Base-by-base conservation (phyloP, 2,888 invertebrate genomes). In the Capitulum mitella region DNA sequence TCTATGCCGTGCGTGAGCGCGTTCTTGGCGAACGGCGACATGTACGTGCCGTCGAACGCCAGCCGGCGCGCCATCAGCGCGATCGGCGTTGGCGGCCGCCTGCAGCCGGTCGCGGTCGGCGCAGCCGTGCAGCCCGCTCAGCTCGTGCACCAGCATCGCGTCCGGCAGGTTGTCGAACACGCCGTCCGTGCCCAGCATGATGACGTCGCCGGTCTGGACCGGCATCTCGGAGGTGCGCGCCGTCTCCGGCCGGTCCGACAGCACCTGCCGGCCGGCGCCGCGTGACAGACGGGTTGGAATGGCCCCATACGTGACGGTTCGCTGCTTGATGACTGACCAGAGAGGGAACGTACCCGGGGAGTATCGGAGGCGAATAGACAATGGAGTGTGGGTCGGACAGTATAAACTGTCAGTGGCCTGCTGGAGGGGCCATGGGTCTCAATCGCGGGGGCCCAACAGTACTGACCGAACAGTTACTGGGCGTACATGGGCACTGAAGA, bases 161-260 rank as follows among this genome's bases (percentile, higher is more conserved):
- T 95, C 95, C 80, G 97, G 96, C 83, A 98, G 92, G 88, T 98
- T 98, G 88, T 99, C 98, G 88, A 98, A 99, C 79, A 99, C 94
- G 78, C 98, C 98, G 87, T 99, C 98, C 0, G 98, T 98, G 40
- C 97, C 98, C 79, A 98, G 90, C 61, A 98, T 89, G 84, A 98
- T 94, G 78, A 95, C 94, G 87, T 98, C 98, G 78, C 97, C 97
- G 84, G 95, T 93, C 86, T 94, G 92, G 10, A 94, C 95, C 3
- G 91, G 90, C 86, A 97, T 95, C 85, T 93, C 92, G 37, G 93
- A 91, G 64, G 93, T 93, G 82, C 94, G 93, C 34, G 97, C 97
- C 77, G 95, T 92, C 84, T 96, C 95, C 14, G 97, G 97, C 86
- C 95, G 93, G 85, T 6, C 86, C 83, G 80, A 81, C 61, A 80